These are phyloP conservation scores for Aleiodes alternator DNA, from an alignment of 2,888 invertebrate genomes.

Conservation along the genomic window DNA sequence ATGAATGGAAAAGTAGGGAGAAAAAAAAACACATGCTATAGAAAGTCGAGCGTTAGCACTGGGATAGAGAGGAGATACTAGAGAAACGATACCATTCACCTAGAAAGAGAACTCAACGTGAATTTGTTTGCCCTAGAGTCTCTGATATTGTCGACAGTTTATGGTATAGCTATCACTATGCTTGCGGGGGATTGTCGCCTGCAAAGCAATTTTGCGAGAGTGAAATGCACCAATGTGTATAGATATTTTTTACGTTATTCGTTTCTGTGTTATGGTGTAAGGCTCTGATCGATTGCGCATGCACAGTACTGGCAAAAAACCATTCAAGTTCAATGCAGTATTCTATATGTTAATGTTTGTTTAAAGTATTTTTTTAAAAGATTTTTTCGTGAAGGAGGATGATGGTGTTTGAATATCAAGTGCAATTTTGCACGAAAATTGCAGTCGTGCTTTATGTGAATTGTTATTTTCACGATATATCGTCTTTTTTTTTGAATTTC, in stretches of 20 bases:
- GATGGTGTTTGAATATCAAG: neutral
- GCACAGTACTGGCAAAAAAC: neutral
- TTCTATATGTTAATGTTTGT: slow-evolving; percentile 31
- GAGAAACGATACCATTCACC: slow-evolving; percentile 26
- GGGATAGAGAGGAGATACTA: slow-evolving; percentile 27
- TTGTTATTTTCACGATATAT: no score
- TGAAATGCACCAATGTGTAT: slow-evolving; percentile 34
- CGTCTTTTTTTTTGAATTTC: no score
- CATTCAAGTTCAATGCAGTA: neutral
- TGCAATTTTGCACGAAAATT: neutral
- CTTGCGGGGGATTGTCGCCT: slow-evolving; percentile 35
- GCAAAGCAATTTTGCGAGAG: slow-evolving; percentile 44
- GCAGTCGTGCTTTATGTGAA: neutral
- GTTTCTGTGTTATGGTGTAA: neutral
- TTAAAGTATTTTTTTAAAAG: slow-evolving; percentile 6
- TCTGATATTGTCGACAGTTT: slow-evolving; percentile 37
- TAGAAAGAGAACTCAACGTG: slow-evolving; percentile 21
- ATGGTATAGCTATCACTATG: slow-evolving; percentile 28
- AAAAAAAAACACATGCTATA: slow-evolving; percentile 1
- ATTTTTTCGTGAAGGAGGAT: neutral
- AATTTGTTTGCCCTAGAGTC: slow-evolving; percentile 42
- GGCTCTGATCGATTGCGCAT: slow-evolving; percentile 35
- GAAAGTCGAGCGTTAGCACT: neutral
- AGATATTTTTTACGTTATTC: slow-evolving; percentile 23
- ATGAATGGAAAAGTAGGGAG: neutral